Percentiles rank a stretch among this genome's conserved stretches.
phyloP scores from a whole-genome alignment of 2,888 invertebrate genomes.

The Apamea monoglypha region DNA sequence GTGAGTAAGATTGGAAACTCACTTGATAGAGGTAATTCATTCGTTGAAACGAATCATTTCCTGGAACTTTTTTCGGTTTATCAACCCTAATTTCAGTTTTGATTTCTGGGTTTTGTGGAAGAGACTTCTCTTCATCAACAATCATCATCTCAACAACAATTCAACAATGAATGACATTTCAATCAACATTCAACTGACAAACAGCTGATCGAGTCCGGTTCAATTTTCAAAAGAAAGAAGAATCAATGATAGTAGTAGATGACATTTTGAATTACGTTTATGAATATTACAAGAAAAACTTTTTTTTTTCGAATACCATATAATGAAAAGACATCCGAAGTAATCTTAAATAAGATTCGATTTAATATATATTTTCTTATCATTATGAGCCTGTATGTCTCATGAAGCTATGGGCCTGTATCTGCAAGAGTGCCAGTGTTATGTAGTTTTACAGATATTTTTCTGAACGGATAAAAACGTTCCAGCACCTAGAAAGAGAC shows the following conservation, averaged over 20 bases:
- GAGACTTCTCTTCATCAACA: neutral
- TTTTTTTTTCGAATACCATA: neutral
- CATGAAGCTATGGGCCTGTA: neutral
- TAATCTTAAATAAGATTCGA: neutral
- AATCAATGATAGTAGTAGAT: neutral
- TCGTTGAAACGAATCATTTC: conserved; percentile 92
- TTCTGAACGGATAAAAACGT: conserved; percentile 22
- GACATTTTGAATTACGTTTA: conserved; percentile 12
- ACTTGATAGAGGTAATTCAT: conserved; percentile 93
- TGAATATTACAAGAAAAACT: neutral
- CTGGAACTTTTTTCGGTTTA: conserved; percentile 90
- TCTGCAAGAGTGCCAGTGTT: neutral
- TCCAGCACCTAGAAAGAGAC: conserved; percentile 9
- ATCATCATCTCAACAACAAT: neutral
- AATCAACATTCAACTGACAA: neutral
- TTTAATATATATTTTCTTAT: neutral
- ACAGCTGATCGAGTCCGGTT: conserved; percentile 12
- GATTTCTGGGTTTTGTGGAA: neutral
- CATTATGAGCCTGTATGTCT: neutral
- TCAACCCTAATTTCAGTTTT: conserved; percentile 1
- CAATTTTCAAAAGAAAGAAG: neutral
- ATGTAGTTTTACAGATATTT: neutral
- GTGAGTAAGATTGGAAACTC: conserved; percentile 51
- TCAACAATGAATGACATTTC: neutral
- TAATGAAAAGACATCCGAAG: neutral